phyloP scores from a whole-genome alignment of 2,888 invertebrate genomes.

The Eurois occulta region DNA sequence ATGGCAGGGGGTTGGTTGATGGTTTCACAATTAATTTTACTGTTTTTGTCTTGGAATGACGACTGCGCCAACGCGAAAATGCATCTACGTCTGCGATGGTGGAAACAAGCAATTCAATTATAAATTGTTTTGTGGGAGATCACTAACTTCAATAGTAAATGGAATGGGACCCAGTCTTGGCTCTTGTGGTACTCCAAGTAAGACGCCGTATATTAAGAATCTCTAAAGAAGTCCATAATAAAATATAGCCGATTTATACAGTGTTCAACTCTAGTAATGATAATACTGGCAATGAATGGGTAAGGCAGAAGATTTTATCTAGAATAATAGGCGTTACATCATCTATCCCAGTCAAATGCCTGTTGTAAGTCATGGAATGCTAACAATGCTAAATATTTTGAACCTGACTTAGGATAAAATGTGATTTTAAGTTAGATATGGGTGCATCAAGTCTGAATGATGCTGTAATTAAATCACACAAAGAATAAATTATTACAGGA shows the following conservation, averaged over 20 bases:
- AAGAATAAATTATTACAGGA: neutral
- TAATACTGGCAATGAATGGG: neutral
- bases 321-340: neutral
- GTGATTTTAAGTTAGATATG: neutral
- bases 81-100: neutral
- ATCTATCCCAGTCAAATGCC: constrained; percentile 10
- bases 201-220: neutral
- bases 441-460: neutral
- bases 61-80: constrained; percentile 4
- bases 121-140: neutral
- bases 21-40: neutral
- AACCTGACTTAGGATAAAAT: neutral
- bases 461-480: neutral
- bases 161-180: neutral
- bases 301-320: neutral
- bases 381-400: neutral
- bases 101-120: neutral
- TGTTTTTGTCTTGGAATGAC: neutral
- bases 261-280: neutral
- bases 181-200: neutral
- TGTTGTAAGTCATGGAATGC: neutral
- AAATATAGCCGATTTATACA: neutral
- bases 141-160: neutral
- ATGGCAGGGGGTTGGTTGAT: neutral
- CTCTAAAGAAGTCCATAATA: neutral